Evolutionary conservation across 2,888 invertebrate genomes (phyloP), one percentile per base, ranked within the genome.

Genomic region (Pseudococcus jackbeardsleyi): DNA sequence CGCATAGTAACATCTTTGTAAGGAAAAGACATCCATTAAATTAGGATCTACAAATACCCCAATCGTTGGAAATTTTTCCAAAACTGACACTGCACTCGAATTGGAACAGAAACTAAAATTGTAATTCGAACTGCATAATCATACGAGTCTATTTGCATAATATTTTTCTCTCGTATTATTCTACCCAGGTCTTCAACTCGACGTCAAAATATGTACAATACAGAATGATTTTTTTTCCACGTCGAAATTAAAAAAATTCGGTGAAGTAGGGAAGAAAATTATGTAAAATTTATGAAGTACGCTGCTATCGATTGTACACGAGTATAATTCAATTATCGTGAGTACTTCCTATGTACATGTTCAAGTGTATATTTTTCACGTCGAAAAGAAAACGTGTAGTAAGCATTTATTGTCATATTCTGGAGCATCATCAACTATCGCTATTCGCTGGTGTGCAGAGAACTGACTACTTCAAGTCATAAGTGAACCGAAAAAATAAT

Each of bases 341-440:
- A 77, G 2, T 77, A 77, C 19, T 2, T 19, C 19, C 19, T 46
- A 42, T 42, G 42, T 42, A 22, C 79, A 82, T 82, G 79, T 46
- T 82, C 46, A 82, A 82, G 79, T 82, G 46, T 17, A 33, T 46
- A 82, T 82, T 82, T 46, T 26, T 33, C 19, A 15, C 46, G 9
- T 77, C 15, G 77, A 39, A 39, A 42, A 82, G 22, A 46, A 82
- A 46, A 82, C 11, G 19, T 46, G 12, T 22, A n/a, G 8, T 82
- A 82, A 82, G 79, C 79, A n/a, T 42, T 79, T 19, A 33, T 82
- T 46, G 46, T 72, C 39, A 6, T 72, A 15, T 7, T 64, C 22
- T 64, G 22, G 22, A 64, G 64, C 12, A 64, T n/a, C 59, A 59
- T 50, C 9, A 15, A 15, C 50, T 12, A 50, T 50, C 50, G 12